Base-by-base conservation (phyloP, 2,888 invertebrate genomes). In the Hybos culiciformis region DNA sequence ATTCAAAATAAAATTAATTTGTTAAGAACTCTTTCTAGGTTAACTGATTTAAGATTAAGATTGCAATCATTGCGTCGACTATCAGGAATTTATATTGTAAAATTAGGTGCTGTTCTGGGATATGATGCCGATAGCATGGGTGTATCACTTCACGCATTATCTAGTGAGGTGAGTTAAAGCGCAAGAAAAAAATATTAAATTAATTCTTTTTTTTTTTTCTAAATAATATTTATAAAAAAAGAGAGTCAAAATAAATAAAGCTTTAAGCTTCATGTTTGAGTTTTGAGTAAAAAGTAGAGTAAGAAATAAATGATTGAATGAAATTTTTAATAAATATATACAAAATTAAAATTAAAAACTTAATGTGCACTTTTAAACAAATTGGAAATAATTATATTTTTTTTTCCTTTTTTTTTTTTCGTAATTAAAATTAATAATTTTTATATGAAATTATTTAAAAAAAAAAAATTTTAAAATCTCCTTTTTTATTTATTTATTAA, bases 41-140 rank as follows among this genome's bases (percentile, higher is more conserved):
- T 90, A 56, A 81, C 80, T 44, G 84, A 86, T 61, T 72, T 91
- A 34, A 74, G 85, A 3, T 73, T 86, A 43, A 77, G 85, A 40
- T 70, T 92, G 46, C 83, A 85, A 61, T 83, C 86, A 5, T 71
- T 92, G 44, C 79, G 85, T 56, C 76, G 85, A 59, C 73, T 92
- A 50, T 85, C 86, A 24, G 80, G 80, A 48, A 80, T 86, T 56
- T 88, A 90, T 64, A 79, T 84, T 33, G 72, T 86, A 45, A 84
- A 84, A 68, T 68, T 88, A 51, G 85, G 83, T 48, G 78, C 82
- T 0, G 83, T 83, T 2, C 73, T 87, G 5, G 83, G 85, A 45
- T 68, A 75, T 46, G 75, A 78, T 53, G 75, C 79, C n/a, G 73
- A 72, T 45, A 77, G 78, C 46, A 59, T 70, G 32, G 70, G 69